These are phyloP conservation scores for Siniperca obscura DNA, from an alignment of 2,797 vertebrate genomes.

Conservation along the genomic window DNA sequence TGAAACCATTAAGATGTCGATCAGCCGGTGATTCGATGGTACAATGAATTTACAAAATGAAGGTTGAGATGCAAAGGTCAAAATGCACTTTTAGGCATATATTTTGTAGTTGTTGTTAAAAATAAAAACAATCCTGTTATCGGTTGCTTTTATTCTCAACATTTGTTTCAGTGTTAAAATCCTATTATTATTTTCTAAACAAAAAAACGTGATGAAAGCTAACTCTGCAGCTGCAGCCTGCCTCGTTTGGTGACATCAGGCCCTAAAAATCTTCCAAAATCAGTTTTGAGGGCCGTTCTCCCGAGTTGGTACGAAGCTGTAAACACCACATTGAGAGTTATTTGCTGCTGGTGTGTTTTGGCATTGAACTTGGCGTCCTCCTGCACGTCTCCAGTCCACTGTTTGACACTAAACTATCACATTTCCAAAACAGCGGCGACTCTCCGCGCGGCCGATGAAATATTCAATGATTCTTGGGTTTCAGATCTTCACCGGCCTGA, in stretches of 20 bases:
- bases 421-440: constrained; percentile 75
- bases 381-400: constrained; percentile 24
- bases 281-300: not conserved
- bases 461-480: constrained; percentile 79
- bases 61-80: no score
- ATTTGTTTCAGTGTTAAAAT: not conserved
- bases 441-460: constrained; percentile 67
- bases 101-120: not conserved
- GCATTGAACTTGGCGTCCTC: constrained; percentile 56
- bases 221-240: not conserved
- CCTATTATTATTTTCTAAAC: not conserved
- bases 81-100: no score
- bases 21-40: not conserved
- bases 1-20: not conserved
- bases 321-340: not conserved
- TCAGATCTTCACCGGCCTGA: constrained; percentile 61
- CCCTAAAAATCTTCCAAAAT: not conserved
- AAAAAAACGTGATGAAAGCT: not conserved
- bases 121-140: not conserved
- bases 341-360: constrained; percentile 33
- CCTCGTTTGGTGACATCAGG: not conserved
- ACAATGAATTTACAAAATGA: not conserved
- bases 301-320: not conserved
- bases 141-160: not conserved
- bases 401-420: constrained; percentile 73